Evolutionary conservation across 2,113 vertebrate genomes (phyloP).

Genomic region (Lophotis ruficrista): DNA sequence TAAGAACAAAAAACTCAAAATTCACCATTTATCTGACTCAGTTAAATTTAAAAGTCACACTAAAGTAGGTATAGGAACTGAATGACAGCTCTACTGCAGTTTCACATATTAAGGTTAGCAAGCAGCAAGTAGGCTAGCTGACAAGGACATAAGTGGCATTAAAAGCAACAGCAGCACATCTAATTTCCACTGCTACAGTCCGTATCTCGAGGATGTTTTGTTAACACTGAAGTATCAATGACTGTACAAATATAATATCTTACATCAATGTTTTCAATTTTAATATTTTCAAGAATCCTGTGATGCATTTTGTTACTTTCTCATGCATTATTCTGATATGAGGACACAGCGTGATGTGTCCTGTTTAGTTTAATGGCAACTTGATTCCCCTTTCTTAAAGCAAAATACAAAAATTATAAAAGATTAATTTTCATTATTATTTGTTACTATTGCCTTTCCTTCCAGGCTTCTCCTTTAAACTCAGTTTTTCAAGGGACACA

Average conservation of each 20-base stretch:
- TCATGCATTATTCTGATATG: background rate
- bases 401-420: background rate
- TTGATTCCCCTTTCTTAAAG: background rate
- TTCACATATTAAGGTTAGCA: background rate
- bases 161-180: background rate
- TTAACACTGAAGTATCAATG: background rate
- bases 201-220: background rate
- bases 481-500: background rate
- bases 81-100: background rate
- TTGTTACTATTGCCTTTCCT: background rate
- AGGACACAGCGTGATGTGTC: background rate
- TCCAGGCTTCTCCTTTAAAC: background rate
- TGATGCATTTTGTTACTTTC: background rate
- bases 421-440: background rate
- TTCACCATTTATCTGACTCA: background rate
- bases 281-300: background rate
- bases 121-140: background rate
- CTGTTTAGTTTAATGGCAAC: background rate
- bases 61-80: background rate
- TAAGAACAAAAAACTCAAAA: background rate
- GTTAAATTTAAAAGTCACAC: background rate
- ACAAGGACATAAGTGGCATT: background rate
- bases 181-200: background rate
- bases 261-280: background rate
- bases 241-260: background rate